phyloP scores from a whole-genome alignment of 2,113 vertebrate genomes.

The Phrynosoma platyrhinos region DNA sequence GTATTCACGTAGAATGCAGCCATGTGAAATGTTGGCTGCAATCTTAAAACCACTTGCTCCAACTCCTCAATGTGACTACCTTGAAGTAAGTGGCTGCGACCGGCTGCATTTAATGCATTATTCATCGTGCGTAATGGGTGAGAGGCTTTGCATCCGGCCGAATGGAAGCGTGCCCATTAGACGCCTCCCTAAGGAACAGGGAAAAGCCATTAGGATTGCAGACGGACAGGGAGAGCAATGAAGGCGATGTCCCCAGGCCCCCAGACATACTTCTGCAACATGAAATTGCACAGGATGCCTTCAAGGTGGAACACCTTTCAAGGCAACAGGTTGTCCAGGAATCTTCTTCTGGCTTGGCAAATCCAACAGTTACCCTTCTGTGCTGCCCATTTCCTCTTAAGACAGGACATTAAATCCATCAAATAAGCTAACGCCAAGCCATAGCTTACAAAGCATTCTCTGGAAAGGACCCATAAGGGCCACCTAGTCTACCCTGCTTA shows the following conservation, averaged over 20 bases:
- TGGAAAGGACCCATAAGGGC: too few species aligned
- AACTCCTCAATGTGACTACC: background rate
- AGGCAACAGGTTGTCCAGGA: background rate
- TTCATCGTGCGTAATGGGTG: background rate
- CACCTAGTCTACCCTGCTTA: too few species aligned
- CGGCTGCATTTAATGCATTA: background rate
- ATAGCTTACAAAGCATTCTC: too few species aligned
- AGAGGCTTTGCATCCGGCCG: background rate
- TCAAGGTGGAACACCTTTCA: rapidly evolving
- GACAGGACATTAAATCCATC: too few species aligned
- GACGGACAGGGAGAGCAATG: background rate
- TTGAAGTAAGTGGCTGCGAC: background rate
- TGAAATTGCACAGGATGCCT: background rate
- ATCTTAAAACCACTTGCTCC: background rate
- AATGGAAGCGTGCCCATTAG: background rate
- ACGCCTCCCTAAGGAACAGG: background rate
- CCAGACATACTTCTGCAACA: background rate
- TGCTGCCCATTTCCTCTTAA: too few species aligned
- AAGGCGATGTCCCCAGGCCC: background rate
- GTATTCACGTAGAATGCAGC: too few species aligned
- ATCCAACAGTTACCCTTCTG: background rate
- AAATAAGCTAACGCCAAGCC: too few species aligned
- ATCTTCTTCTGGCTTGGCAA: background rate
- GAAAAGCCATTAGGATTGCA: background rate
- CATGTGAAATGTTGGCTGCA: background rate